Evolutionary conservation across 2,797 vertebrate species (phyloP).

Genomic region (Sciurus carolinensis): DNA sequence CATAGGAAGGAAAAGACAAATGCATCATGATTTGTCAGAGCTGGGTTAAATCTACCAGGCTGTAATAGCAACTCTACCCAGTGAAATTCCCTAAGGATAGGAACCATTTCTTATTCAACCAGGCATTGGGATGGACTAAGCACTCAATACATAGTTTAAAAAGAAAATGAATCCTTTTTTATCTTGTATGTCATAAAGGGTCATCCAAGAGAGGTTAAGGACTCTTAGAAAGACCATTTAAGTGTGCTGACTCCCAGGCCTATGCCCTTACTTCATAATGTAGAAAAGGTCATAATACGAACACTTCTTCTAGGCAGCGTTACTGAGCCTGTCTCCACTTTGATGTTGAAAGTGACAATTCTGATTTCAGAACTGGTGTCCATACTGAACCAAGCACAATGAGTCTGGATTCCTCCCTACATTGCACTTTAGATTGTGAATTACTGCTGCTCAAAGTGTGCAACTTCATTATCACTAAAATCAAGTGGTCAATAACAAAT

Average conservation of each 20-base stretch:
- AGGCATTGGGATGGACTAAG: not conserved
- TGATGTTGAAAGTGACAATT: not conserved
- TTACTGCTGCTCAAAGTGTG: not conserved
- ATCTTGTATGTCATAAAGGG: not conserved
- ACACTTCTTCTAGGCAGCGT: not conserved
- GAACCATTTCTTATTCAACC: not conserved
- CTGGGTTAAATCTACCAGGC: not conserved
- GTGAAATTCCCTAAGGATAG: not conserved
- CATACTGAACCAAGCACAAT: not conserved
- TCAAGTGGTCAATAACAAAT: conserved; percentile 50
- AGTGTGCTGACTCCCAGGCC: not conserved
- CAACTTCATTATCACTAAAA: conserved; percentile 38
- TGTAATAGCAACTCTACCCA: not conserved
- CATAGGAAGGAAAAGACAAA: not conserved
- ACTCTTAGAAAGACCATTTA: not conserved
- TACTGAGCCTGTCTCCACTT: not conserved
- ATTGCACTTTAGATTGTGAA: not conserved
- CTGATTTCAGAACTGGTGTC: not conserved
- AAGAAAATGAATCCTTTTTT: conserved; percentile 13
- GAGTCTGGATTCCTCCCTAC: not conserved
- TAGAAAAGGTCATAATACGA: not conserved
- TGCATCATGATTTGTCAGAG: not conserved
- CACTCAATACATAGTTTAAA: not conserved
- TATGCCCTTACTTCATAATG: not conserved
- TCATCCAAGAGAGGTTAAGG: not conserved